These are phyloP conservation scores for Drosophila serrata DNA, from an alignment of 1,140 invertebrate genomes.

Conservation along the genomic window DNA sequence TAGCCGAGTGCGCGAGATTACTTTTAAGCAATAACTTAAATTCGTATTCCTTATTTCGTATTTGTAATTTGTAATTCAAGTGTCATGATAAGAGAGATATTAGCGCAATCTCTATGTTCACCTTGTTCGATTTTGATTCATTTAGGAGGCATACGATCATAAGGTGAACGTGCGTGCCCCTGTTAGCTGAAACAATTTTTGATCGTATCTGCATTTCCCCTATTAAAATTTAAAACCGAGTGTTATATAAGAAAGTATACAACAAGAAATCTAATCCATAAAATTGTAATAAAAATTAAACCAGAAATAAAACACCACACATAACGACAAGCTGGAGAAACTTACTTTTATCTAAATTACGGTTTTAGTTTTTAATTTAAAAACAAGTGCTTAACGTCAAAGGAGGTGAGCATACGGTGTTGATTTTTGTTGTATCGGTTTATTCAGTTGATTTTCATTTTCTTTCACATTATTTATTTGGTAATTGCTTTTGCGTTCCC, in stretches of 20 bases:
- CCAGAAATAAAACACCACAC: slow-evolving; percentile 52
- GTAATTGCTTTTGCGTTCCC: slow-evolving; percentile 14
- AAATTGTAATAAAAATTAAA: slow-evolving; percentile 62
- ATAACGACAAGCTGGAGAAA: slow-evolving; percentile 15
- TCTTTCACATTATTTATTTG: neutral
- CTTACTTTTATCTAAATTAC: neutral
- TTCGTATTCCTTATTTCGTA: slow-evolving; percentile 24
- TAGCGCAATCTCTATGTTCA: slow-evolving; percentile 19
- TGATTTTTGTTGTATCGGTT: neutral
- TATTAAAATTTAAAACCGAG: slow-evolving; percentile 47
- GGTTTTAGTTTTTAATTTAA: slow-evolving; percentile 18
- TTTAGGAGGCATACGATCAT: slow-evolving; percentile 8
- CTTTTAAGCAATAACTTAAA: slow-evolving; percentile 32
- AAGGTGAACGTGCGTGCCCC: slow-evolving; percentile 9
- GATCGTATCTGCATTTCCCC: slow-evolving; percentile 53
- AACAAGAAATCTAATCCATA: slow-evolving; percentile 51
- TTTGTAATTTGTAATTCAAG: slow-evolving; percentile 29
- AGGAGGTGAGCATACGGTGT: slow-evolving; percentile 26
- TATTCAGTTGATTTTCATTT: neutral
- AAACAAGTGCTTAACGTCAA: neutral
- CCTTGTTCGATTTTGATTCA: slow-evolving; percentile 15
- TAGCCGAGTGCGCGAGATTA: slow-evolving; percentile 37
- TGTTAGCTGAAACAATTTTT: slow-evolving; percentile 31
- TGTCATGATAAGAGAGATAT: slow-evolving; percentile 13
- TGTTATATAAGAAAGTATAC: slow-evolving; percentile 57